phyloP scores from a whole-genome alignment of 2,113 vertebrate genomes.

The Sciurus niger region DNA sequence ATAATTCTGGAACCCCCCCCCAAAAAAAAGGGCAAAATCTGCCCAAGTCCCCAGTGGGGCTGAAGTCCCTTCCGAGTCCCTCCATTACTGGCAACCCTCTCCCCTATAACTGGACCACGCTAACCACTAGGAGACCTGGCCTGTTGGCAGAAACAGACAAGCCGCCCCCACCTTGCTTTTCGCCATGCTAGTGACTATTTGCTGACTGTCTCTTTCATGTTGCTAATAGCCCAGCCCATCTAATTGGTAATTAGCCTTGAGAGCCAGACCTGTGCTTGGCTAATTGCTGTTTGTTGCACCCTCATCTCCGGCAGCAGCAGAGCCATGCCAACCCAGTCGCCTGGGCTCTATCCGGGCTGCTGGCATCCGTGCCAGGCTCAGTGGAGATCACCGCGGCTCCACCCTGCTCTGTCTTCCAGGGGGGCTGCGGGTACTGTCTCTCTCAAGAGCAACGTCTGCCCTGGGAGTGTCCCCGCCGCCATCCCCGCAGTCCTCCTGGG shows the following conservation, averaged over 20 bases:
- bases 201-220: conserved; percentile 84
- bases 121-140: not conserved
- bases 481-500: not conserved
- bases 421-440: not conserved
- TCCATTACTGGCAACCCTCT: not conserved
- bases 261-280: conserved; percentile 82
- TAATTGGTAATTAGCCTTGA: conserved; percentile 87
- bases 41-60: not conserved
- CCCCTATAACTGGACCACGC: not conserved
- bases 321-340: conserved; percentile 77
- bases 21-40: not conserved
- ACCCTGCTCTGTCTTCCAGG: conserved; percentile 59
- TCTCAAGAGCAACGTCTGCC: not conserved
- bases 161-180: not conserved
- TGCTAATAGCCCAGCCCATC: conserved; percentile 78
- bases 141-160: not conserved
- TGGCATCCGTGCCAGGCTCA: conserved; percentile 71
- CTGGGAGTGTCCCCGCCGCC: not conserved
- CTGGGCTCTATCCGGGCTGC: conserved; percentile 80
- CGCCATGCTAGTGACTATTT: conserved; percentile 64
- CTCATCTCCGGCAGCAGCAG: conserved; percentile 79
- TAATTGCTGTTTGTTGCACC: conserved; percentile 86
- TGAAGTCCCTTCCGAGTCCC: not conserved
- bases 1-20: not conserved
- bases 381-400: conserved; percentile 61